phyloP scores from a whole-genome alignment of 2,797 vertebrate genomes.

The Liasis olivaceus region DNA sequence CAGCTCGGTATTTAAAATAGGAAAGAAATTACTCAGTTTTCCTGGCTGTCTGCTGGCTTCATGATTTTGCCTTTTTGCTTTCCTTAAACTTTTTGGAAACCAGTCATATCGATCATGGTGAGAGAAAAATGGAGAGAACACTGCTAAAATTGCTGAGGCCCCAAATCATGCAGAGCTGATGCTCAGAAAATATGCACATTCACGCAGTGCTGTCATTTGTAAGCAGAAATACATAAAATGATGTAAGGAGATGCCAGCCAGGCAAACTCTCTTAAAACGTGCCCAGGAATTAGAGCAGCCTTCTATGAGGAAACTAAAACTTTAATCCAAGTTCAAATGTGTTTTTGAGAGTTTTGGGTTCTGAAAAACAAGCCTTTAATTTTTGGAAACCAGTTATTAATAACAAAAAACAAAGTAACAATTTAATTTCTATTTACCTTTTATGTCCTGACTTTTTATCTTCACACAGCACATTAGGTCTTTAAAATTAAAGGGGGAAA shows the following conservation, averaged over 20 bases:
- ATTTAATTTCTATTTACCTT: background rate
- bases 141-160: background rate
- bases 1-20: background rate
- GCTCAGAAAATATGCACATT: background rate
- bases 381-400: background rate
- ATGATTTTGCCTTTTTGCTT: background rate
- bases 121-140: background rate
- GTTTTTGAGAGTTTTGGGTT: background rate
- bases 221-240: slow-evolving; percentile 22
- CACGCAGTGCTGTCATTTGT: background rate
- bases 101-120: background rate
- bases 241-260: background rate
- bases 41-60: background rate
- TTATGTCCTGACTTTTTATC: background rate
- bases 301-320: background rate
- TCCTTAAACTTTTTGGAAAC: background rate
- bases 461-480: background rate
- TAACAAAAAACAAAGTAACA: background rate
- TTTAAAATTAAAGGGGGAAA: background rate
- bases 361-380: background rate
- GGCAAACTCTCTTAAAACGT: background rate
- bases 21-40: background rate
- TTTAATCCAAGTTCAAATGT: slow-evolving; percentile 9
- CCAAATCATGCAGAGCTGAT: background rate
- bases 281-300: background rate